Base-by-base conservation (phyloP, 2,888 invertebrate genomes). In the Patella pellucida region DNA sequence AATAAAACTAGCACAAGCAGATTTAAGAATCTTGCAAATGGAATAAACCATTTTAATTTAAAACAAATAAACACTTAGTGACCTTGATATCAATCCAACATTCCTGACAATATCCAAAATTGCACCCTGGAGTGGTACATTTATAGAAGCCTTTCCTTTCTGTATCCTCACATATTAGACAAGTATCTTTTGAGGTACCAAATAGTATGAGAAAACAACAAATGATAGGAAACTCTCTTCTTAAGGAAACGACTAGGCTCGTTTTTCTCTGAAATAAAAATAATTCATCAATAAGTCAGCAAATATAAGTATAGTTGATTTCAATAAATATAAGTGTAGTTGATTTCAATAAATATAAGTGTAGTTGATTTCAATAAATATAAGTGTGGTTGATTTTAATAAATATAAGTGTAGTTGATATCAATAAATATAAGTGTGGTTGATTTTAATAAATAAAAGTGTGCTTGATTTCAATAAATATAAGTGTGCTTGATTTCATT, bases 41-140 rank as follows among this genome's bases (percentile, higher is more conserved):
- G 51, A 14, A 19, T 73, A 68, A 16, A 15, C 14, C 16, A 52
- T 23, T 14, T 15, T 52, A 52, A 27, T 50, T 50, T 52, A 16
- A n/a, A n/a, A 19, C 23, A 50, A 16, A 56, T 52, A 0, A 31
- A 12, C n/a, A n/a, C 41, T 1, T 9, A 41, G 9, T 71, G 72
- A 85, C 85, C 79, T 79, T 76, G 9, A 85, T 68, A 74, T 86
- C 85, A 1, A 69, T n/a, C 87, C 87, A 88, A 71, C 88, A 88
- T n/a, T 86, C 83, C 0, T 67, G 56, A 73, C 88, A 88, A 78
- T 88, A 88, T 3, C 77, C 80, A 68, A 87, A 83, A 41, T 81
- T 77, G 78, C 88, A 88, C 9, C 79, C 82, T 5, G 70, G 52
- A 1, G 84, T 86, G 0, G 73, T 71, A 76, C 88, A 88, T 12